Evolutionary conservation across 2,888 invertebrate genomes (phyloP).

Genomic region (Tillus elongatus): DNA sequence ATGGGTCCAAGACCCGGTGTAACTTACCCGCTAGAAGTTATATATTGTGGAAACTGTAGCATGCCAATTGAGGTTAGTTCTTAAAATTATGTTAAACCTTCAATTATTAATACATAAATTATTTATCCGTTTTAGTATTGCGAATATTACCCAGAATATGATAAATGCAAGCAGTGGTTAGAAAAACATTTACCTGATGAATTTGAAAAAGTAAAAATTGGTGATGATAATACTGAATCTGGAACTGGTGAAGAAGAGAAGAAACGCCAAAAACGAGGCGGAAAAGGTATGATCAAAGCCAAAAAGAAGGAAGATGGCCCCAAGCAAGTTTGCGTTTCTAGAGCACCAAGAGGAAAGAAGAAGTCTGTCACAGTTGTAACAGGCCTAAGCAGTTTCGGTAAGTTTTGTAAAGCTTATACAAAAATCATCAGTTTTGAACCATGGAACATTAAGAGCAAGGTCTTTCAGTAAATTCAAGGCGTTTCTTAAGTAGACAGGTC

Average conservation of each 20-base stretch:
- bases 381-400: conserved; percentile 90
- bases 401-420: not conserved
- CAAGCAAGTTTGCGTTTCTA: conserved; percentile 73
- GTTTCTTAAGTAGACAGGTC: too few relatives aligned
- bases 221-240: conserved; percentile 56
- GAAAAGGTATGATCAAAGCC: conserved; percentile 90
- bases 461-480: too few relatives aligned
- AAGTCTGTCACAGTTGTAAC: conserved; percentile 97
- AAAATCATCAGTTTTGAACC: too few relatives aligned
- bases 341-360: conserved; percentile 94
- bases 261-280: conserved; percentile 92
- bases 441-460: too few relatives aligned
- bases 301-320: conserved; percentile 90
- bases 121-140: conserved; percentile 65
- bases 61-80: conserved; percentile 78
- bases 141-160: conserved; percentile 95
- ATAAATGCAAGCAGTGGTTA: conserved; percentile 95
- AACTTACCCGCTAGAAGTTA: conserved; percentile 72
- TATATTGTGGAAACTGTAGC: conserved; percentile 89
- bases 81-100: conserved; percentile 6
- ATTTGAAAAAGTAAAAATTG: conserved; percentile 79
- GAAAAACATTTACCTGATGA: conserved; percentile 89
- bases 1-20: conserved; percentile 48
- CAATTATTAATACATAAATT: conserved; percentile 10
- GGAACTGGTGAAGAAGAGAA: conserved; percentile 83